Percentiles rank a stretch among this genome's conserved stretches.
Conservation (phyloP, 2,888 invertebrate species). For the Cephalotes varians region DNA sequence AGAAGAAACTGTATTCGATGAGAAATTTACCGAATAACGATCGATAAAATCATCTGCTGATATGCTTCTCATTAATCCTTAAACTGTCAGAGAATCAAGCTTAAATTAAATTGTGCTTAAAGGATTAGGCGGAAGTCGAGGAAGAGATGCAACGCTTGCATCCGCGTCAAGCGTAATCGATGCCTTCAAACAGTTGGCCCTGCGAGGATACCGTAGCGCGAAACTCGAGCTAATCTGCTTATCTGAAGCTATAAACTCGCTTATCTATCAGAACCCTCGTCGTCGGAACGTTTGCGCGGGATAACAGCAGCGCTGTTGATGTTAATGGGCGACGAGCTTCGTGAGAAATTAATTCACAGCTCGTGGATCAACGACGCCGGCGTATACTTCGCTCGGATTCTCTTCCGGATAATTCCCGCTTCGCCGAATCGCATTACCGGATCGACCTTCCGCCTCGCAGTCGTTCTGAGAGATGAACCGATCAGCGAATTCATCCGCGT, state of each 20-base stretch:
- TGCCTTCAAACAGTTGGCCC: constrained; percentile 15
- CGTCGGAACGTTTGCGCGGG: background rate
- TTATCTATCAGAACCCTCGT: constrained; percentile 13
- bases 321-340: constrained; percentile 17
- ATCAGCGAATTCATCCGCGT: background rate
- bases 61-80: background rate
- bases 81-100: background rate
- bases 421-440: background rate
- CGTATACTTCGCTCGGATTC: background rate
- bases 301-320: background rate
- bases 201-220: constrained; percentile 8
- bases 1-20: background rate
- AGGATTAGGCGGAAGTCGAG: background rate
- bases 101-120: constrained; percentile 6
- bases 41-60: background rate
- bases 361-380: background rate
- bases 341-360: constrained; percentile 28
- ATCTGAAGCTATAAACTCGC: constrained; percentile 35
- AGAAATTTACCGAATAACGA: too few species aligned
- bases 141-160: constrained; percentile 3
- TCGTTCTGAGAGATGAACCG: background rate
- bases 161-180: constrained; percentile 3
- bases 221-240: constrained; percentile 40
- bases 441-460: background rate
- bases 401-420: constrained; percentile 1